phyloP scores from a whole-genome alignment of 2,113 vertebrate species.

The Gnathonemus longibarbis region DNA sequence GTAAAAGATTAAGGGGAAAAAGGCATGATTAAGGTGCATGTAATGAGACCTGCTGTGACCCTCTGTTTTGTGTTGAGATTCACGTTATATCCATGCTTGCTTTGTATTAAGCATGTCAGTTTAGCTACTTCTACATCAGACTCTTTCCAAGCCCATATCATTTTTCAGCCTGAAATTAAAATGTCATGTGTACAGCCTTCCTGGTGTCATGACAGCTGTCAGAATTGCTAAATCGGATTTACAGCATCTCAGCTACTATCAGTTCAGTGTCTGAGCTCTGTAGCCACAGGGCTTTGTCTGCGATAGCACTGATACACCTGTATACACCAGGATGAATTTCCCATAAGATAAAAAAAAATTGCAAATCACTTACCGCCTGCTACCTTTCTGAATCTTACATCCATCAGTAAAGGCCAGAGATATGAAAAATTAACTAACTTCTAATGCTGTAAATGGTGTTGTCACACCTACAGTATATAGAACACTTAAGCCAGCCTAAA shows the following conservation, averaged over 20 bases:
- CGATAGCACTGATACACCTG: neutral
- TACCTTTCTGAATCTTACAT: neutral
- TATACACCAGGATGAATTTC: neutral
- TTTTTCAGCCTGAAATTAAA: constrained; percentile 2
- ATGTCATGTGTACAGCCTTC: neutral
- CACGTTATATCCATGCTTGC: neutral
- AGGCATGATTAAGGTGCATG: neutral
- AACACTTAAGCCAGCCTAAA: neutral
- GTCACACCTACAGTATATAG: neutral
- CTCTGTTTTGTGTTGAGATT: neutral
- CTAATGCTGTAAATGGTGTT: neutral
- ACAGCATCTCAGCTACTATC: neutral
- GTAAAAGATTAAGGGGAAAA: neutral
- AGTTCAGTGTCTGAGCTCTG: neutral
- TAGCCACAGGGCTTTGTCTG: neutral
- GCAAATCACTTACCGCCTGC: neutral
- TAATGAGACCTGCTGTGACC: neutral
- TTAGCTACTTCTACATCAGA: neutral
- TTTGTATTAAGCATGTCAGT: neutral
- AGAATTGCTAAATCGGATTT: neutral
- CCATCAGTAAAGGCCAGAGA: neutral
- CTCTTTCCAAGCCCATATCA: neutral
- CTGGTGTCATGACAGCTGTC: neutral
- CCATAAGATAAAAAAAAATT: neutral
- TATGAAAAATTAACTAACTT: neutral